A percentile compares a stretch with the other conserved stretches of the same genome.
These are phyloP conservation scores for Cryptoprocta ferox DNA, from an alignment of 2,797 vertebrate genomes.

Conservation along the genomic window DNA sequence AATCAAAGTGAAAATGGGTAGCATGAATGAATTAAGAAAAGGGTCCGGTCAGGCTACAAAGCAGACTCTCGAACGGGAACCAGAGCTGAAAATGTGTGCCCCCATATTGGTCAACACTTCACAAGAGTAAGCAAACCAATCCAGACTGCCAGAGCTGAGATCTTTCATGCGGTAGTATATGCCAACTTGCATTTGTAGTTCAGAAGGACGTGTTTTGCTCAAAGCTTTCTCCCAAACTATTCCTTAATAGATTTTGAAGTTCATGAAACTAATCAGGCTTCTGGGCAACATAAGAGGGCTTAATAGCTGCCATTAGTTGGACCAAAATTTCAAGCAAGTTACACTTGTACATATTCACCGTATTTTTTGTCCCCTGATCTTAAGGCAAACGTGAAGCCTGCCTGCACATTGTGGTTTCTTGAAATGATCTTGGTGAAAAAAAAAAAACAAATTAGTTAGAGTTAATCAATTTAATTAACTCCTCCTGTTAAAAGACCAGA, in stretches of 20 bases:
- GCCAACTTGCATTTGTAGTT: background rate
- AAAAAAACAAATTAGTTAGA: background rate
- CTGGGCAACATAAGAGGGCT: background rate
- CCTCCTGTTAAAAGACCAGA: background rate
- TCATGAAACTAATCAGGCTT: background rate
- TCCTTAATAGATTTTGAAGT: background rate
- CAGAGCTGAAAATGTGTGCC: background rate
- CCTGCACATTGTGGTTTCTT: background rate
- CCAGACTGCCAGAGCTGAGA: background rate
- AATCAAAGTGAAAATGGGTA: background rate
- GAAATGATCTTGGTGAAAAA: conserved; percentile 1
- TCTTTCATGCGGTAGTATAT: background rate
- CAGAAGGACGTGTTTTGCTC: background rate
- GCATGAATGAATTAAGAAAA: background rate
- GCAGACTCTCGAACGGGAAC: background rate
- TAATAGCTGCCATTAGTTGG: background rate
- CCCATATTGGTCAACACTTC: background rate
- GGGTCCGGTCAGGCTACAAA: background rate
- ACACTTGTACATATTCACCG: background rate
- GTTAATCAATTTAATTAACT: conserved; percentile 32
- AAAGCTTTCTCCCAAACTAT: background rate
- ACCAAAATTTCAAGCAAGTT: conserved; percentile 17
- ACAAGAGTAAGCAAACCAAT: background rate
- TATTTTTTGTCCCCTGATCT: background rate
- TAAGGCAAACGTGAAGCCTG: conserved; percentile 13